A percentile compares a stretch with the other conserved stretches of the same genome.
Conservation (phyloP, 2,113 vertebrate species). For the Egretta garzetta region DNA sequence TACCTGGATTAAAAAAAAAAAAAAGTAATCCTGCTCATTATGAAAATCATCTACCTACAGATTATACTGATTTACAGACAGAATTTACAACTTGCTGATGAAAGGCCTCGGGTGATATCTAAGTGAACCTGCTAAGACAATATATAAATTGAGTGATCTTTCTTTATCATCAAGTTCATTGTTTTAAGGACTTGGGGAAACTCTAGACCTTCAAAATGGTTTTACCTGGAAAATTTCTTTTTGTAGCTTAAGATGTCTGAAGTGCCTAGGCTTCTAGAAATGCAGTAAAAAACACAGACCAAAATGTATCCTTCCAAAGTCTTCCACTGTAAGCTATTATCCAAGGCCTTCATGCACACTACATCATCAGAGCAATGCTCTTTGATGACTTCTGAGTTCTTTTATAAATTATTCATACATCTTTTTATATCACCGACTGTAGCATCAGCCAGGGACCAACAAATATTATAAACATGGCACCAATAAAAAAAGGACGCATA, state of each 20-base stretch:
- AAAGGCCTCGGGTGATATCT: background rate
- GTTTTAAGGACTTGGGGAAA: background rate
- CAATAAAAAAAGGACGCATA: slow-evolving; percentile 66
- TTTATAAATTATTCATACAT: slow-evolving; percentile 66
- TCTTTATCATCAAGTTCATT: background rate
- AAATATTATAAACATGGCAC: slow-evolving; percentile 61
- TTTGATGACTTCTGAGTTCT: slow-evolving; percentile 49
- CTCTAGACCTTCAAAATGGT: background rate
- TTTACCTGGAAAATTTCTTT: background rate
- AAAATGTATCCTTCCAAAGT: background rate
- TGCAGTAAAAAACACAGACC: background rate
- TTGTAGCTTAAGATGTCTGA: background rate
- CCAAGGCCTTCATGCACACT: background rate
- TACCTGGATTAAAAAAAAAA: background rate
- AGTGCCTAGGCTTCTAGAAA: background rate
- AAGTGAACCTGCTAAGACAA: background rate
- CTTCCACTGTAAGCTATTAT: background rate
- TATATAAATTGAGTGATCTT: background rate
- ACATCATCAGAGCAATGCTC: slow-evolving; percentile 22
- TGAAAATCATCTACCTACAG: background rate
- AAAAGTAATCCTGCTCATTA: background rate
- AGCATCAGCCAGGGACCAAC: slow-evolving; percentile 68
- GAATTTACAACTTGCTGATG: background rate
- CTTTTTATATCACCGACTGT: slow-evolving; percentile 63
- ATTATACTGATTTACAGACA: background rate